phyloP scores from a whole-genome alignment of 2,797 vertebrate genomes.

The Linurgus olivaceus region DNA sequence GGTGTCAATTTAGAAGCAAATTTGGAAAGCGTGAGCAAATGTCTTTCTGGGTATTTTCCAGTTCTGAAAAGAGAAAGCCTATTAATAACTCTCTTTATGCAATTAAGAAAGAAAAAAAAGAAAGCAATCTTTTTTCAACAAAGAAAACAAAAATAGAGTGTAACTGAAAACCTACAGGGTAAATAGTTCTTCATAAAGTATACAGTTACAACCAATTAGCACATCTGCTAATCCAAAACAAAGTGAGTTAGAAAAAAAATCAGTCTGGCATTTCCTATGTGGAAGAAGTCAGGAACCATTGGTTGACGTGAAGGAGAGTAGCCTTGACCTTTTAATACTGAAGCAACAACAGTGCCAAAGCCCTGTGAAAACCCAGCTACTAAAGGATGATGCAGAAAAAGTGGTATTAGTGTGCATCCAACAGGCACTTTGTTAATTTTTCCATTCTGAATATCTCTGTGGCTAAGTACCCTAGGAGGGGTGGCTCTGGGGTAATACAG shows the following conservation, averaged over 20 bases:
- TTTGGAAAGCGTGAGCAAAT: constrained; percentile 20
- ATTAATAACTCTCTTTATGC: not conserved
- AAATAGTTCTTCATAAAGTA: not conserved
- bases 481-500: not conserved
- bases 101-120: not conserved
- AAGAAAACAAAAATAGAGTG: not conserved
- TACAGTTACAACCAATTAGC: not conserved
- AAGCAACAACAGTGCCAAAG: not conserved
- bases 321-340: not conserved
- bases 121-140: not conserved
- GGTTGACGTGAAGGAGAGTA: not conserved
- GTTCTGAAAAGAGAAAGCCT: constrained; percentile 27
- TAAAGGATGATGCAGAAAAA: not conserved
- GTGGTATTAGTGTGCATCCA: not conserved
- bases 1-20: not conserved
- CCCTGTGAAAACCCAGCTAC: not conserved
- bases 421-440: not conserved
- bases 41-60: constrained; percentile 11
- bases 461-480: not conserved
- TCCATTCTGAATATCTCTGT: not conserved
- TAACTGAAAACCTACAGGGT: not conserved
- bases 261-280: not conserved
- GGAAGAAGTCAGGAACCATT: not conserved
- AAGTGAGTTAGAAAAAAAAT: not conserved
- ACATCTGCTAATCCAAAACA: not conserved